Base-by-base conservation (phyloP, 2,113 vertebrate genomes). In the Sebastes fasciatus region DNA sequence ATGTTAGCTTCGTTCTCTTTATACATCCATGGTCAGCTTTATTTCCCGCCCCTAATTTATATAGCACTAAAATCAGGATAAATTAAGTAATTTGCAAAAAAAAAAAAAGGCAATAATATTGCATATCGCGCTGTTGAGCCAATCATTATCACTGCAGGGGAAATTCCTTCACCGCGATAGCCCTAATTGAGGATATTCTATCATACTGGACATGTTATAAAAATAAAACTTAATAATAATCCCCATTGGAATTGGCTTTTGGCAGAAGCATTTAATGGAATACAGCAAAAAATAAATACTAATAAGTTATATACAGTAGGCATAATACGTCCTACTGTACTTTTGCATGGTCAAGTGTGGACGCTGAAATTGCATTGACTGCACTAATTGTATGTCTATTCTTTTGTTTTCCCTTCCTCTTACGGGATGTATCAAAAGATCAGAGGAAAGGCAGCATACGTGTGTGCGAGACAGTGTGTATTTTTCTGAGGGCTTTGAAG, bases 341-440 rank as follows among this genome's bases (percentile, higher is more conserved):
- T 34, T 34, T 34, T 34, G 34, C 34, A 34, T 34, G 34, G 34
- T 34, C 34, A 34, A 34, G 34, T 40, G 76, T 26, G 66, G 58
- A 80, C 77, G 77, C 82, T 70, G 45, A 76, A 71, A 75, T 51
- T 49, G 19, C 40, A 48, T 64, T 52, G 66, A 80, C 67, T 85
- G 76, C 60, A 85, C 65, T 79, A 78, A 86, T 67, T 84, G 16
- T 52, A 16, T 1, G 8, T 68, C 80, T 79, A 45, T 84, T 77
- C 66, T 77, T 88, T 89, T 83, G 79, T 86, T 77, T 85, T 86
- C 63, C 49, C 49, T 51, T 81, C 73, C 69, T 83, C 74, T 70
- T 54, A 73, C 19, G 8, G 66, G 71, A 84, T 80, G 48, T 52
- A 81, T 84, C 57, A 74, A 71, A 80, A 81, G 83, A 91, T 90